phyloP scores from a whole-genome alignment of 1,140 invertebrate species.

The Dreissena rostriformis region DNA sequence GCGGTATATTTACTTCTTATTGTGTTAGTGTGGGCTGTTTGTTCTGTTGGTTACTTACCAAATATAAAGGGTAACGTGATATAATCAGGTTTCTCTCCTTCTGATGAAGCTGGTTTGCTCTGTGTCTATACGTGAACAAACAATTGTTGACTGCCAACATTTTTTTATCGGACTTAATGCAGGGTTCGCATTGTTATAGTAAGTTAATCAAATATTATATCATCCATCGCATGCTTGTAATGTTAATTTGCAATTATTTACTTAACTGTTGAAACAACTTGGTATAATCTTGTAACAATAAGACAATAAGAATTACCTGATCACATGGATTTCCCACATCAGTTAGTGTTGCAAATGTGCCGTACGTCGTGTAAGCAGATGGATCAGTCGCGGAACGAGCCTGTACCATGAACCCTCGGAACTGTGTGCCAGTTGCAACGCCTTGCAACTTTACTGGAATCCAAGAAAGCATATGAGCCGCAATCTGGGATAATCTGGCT shows the following conservation, averaged over 20 bases:
- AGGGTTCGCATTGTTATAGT: too few species aligned
- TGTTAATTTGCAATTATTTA: background rate
- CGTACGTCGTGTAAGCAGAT: conserved; percentile 18
- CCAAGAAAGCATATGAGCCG: background rate
- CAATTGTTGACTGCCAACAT: background rate
- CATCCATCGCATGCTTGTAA: background rate
- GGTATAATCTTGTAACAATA: background rate
- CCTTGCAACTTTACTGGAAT: conserved; percentile 34
- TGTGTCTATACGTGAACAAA: background rate
- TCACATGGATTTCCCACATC: conserved; percentile 16
- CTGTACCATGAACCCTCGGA: conserved; percentile 45
- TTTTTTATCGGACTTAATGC: background rate
- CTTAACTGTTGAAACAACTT: background rate
- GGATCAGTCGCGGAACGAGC: conserved; percentile 4
- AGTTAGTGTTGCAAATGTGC: background rate
- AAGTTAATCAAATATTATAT: background rate
- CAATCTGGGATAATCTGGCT: too few species aligned
- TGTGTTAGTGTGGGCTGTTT: too few species aligned
- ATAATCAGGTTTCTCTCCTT: too few species aligned
- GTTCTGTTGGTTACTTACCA: too few species aligned
- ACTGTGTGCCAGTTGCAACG: background rate
- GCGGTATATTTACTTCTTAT: too few species aligned
- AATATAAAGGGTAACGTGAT: too few species aligned
- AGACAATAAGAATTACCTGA: background rate
- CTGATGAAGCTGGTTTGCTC: too few species aligned